Percentiles rank a stretch among this genome's conserved stretches.
These are phyloP conservation scores for Quadroppia sp. DNA, from an alignment of 2,888 invertebrate species.

Conservation along the genomic window DNA sequence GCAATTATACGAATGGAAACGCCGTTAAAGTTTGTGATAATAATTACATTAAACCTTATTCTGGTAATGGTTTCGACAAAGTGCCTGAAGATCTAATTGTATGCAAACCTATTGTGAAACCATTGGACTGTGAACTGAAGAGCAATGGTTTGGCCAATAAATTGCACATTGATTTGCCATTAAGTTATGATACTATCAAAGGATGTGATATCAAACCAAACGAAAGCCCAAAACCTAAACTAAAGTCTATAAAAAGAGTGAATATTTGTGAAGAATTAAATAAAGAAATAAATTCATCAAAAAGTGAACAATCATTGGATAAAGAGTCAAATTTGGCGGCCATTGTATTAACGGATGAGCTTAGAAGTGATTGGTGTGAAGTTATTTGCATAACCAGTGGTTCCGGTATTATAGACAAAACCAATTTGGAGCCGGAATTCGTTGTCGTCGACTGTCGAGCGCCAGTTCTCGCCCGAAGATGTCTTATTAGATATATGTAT, in stretches of 20 bases:
- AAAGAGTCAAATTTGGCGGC: conserved; percentile 2
- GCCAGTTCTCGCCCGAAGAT: not conserved
- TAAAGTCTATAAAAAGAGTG: too few species aligned
- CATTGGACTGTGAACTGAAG: too few species aligned
- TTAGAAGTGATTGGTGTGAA: not conserved
- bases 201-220: not conserved
- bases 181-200: too few species aligned
- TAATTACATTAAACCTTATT: too few species aligned
- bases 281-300: not conserved
- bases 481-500: conserved; percentile 9
- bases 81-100: too few species aligned
- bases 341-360: conserved; percentile 1
- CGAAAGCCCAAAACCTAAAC: not conserved
- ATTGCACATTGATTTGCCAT: too few species aligned
- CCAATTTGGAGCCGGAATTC: not conserved
- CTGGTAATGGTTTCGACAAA: too few species aligned
- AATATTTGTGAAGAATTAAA: too few species aligned
- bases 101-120: too few species aligned
- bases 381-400: conserved; percentile 10
- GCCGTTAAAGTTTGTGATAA: too few species aligned
- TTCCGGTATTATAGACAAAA: not conserved
- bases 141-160: too few species aligned
- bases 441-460: conserved; percentile 24
- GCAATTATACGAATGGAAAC: not conserved
- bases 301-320: not conserved